Base-by-base conservation (phyloP, 2,888 invertebrate genomes). In the Venusia cambrica region DNA sequence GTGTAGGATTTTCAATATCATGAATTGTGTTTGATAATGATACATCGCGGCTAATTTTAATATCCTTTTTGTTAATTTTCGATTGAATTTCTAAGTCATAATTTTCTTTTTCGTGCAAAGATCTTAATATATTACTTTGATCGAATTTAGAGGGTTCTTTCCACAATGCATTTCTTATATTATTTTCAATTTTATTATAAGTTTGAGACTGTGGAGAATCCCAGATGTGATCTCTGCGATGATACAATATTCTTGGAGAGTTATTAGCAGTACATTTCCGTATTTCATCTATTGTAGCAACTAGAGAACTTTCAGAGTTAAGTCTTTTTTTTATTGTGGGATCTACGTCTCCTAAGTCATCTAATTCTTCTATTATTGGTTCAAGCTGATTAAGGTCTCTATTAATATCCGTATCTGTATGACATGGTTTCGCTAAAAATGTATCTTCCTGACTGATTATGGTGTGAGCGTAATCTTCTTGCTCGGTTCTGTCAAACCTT, bases 211-310 rank as follows among this genome's bases (percentile, higher is more conserved):
- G 72, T 16, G 83, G 81, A 1, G 83, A 73, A 49, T 84, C 77
- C 87, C 88, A 89, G 16, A 83, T 68, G 31, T 80, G 73, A 42
- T 89, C 89, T 22, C 88, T 77, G 42, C 89, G 76, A 32, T 89
- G 88, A 57, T 88, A 90, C 35, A 89, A 67, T 56, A 88, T 88
- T 54, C 88, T 78, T 2, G 89, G 90, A 2, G 89, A 90, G 59
- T 89, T 89, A 7, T 88, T 87, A 1, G 80, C 81, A 2, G 89
- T 88, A 18, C 85, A 87, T 52, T 88, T 89, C 20, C 90, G 74
- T 18, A 91, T 91, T 73, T 90, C 90, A 57, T 90, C 90, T 39
- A 91, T 91, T 1, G 90, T 91, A 5, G 90, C 90, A 3, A 91
- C 90, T 3, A 91, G 66, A 3, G 90, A 89, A 59, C 90, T 90